Conservation (phyloP, 2,113 vertebrate species). For the Strix uralensis region DNA sequence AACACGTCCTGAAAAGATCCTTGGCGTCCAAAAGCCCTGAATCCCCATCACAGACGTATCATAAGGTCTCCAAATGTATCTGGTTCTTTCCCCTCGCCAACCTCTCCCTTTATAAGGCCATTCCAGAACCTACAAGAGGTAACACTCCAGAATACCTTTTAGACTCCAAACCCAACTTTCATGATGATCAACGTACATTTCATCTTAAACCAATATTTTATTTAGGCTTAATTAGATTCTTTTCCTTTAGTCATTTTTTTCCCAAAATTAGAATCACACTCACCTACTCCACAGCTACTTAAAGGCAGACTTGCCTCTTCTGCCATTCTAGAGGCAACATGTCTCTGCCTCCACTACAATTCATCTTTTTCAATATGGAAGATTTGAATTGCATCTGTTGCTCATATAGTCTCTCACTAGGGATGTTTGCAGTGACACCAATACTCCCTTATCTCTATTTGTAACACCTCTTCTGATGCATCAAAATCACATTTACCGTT, state of each 20-base stretch:
- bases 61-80: background rate
- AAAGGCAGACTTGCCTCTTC: background rate
- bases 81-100: accelerated
- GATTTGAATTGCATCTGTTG: background rate
- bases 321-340: background rate
- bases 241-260: background rate
- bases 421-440: background rate
- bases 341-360: background rate
- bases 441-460: background rate
- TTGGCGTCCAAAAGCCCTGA: background rate
- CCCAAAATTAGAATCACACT: background rate
- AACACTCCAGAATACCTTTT: background rate
- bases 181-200: background rate
- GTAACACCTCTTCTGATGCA: background rate
- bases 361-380: background rate
- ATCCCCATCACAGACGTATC: accelerated
- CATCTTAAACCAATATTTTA: background rate
- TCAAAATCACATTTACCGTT: background rate
- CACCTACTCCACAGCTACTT: background rate
- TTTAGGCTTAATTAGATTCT: background rate
- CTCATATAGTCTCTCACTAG: background rate
- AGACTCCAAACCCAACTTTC: background rate
- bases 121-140: background rate
- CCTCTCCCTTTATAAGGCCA: background rate
- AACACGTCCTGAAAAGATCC: background rate